Conservation (phyloP, 2,888 invertebrate species). For the Euclidia mi region DNA sequence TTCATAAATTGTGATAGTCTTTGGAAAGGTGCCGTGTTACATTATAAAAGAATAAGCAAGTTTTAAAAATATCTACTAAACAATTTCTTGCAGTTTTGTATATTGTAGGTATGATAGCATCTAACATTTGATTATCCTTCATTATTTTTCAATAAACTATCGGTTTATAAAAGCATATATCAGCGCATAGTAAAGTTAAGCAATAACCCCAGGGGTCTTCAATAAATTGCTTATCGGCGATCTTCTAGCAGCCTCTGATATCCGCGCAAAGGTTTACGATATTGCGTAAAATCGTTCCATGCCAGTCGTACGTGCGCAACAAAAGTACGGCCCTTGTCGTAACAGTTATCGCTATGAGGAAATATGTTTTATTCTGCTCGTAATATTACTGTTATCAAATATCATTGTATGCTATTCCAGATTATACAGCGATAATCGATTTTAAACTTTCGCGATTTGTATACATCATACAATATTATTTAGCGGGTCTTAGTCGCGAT, state of each 20-base stretch:
- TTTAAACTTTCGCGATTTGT: too few relatives aligned
- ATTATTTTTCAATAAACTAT: conserved; percentile 13
- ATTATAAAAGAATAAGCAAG: too few relatives aligned
- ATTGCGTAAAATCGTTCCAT: conserved; percentile 33
- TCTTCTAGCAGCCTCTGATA: conserved; percentile 29
- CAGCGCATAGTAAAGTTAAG: conserved; percentile 33
- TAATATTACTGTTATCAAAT: conserved; percentile 3
- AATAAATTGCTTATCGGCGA: conserved; percentile 48
- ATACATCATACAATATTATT: too few relatives aligned
- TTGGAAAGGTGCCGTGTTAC: too few relatives aligned
- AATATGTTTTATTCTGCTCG: conserved; percentile 17
- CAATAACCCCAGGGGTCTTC: conserved; percentile 38
- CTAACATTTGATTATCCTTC: too few relatives aligned
- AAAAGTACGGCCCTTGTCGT: conserved; percentile 19
- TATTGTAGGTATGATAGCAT: too few relatives aligned
- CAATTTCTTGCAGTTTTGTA: too few relatives aligned
- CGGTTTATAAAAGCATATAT: conserved; percentile 24
- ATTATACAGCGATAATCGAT: too few relatives aligned
- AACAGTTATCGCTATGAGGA: conserved; percentile 28
- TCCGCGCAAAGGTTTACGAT: conserved; percentile 46
- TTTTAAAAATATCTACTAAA: too few relatives aligned
- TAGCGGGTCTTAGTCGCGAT: too few relatives aligned
- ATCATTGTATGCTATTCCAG: not conserved
- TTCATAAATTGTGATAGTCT: too few relatives aligned
- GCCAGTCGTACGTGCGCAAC: conserved; percentile 22